phyloP scores from a whole-genome alignment of 1,140 invertebrate genomes.

The Listronotus bonariensis region DNA sequence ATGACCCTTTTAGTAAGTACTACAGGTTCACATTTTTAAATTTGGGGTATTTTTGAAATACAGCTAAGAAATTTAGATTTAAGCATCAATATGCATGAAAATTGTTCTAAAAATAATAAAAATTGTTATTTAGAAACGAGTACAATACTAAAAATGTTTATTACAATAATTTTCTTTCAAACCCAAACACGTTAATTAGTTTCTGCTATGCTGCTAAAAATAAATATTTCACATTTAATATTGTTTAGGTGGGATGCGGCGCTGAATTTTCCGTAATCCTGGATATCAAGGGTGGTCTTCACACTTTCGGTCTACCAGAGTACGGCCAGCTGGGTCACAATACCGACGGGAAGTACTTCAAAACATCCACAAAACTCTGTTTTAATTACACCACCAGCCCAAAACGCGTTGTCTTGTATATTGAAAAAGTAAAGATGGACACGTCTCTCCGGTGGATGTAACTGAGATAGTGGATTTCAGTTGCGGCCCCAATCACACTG shows the following conservation, averaged over 20 bases:
- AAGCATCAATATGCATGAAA: too few relatives aligned
- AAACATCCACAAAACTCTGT: constrained; percentile 84
- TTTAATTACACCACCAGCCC: constrained; percentile 85
- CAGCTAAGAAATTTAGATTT: too few relatives aligned
- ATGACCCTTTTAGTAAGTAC: too few relatives aligned
- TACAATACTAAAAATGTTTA: too few relatives aligned
- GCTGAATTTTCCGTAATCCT: constrained; percentile 90
- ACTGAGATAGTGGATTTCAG: constrained; percentile 88
- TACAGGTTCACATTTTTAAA: too few relatives aligned
- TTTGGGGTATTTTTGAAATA: too few relatives aligned
- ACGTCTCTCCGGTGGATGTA: constrained; percentile 80
- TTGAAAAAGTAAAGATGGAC: constrained; percentile 87
- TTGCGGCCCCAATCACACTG: constrained; percentile 89
- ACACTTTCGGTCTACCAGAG: constrained; percentile 91
- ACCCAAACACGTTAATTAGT: too few relatives aligned
- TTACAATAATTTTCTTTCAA: too few relatives aligned
- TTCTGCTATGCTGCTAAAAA: too few relatives aligned
- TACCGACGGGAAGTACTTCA: constrained; percentile 91
- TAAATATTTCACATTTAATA: background rate
- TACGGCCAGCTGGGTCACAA: constrained; percentile 92
- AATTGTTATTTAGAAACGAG: too few relatives aligned
- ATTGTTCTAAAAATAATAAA: too few relatives aligned
- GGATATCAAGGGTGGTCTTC: constrained; percentile 84
- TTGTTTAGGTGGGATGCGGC: constrained; percentile 80
- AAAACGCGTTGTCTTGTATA: constrained; percentile 81